phyloP scores from a whole-genome alignment of 1,140 invertebrate species.

The Cyclina sinensis region DNA sequence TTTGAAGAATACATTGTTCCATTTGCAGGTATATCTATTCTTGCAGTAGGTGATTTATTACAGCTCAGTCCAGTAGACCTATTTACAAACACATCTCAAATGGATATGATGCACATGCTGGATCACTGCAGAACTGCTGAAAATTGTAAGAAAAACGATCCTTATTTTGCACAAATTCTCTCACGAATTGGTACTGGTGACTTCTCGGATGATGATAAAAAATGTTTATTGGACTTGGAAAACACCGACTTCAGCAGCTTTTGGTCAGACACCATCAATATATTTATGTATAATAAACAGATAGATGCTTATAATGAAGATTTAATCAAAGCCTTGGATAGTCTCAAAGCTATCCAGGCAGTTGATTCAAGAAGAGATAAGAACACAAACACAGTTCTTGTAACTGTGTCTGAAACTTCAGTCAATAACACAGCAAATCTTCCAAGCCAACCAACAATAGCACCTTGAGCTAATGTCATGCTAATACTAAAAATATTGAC shows the following conservation, averaged over 20 bases:
- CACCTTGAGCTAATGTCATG: constrained; percentile 37
- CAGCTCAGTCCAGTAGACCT: constrained; percentile 59
- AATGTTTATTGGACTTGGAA: not conserved
- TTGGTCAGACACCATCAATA: not conserved
- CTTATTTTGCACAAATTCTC: constrained; percentile 55
- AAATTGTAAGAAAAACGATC: constrained; percentile 55
- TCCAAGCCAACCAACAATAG: not conserved
- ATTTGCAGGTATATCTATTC: constrained; percentile 55
- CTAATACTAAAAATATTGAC: constrained; percentile 60
- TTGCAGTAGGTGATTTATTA: constrained; percentile 49
- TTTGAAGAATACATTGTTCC: constrained; percentile 46
- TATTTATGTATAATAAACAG: constrained; percentile 18
- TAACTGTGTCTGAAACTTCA: not conserved
- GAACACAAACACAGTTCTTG: constrained; percentile 22
- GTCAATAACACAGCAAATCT: constrained; percentile 7
- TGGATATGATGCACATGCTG: constrained; percentile 49
- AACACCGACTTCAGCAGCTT: constrained; percentile 21
- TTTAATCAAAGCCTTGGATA: not conserved
- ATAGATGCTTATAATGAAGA: not conserved
- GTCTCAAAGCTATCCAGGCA: not conserved
- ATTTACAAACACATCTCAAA: constrained; percentile 24
- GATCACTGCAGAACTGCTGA: constrained; percentile 57
- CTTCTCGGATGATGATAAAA: constrained; percentile 40
- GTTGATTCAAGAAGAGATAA: constrained; percentile 29
- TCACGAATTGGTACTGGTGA: constrained; percentile 58